Conservation (phyloP, 2,888 invertebrate genomes). For the Agriotes lineatus region DNA sequence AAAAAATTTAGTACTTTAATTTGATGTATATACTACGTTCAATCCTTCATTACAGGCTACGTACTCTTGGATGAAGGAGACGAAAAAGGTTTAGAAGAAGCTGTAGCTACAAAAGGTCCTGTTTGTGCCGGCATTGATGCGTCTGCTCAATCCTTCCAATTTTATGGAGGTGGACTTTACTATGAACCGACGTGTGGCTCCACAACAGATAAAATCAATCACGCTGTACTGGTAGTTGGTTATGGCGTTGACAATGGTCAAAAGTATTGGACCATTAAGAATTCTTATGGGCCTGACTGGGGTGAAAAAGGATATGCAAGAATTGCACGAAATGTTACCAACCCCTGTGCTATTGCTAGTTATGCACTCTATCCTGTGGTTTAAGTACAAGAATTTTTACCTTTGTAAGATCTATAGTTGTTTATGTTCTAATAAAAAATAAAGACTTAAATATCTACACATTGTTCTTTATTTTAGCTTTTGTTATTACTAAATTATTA, state of each 20-base stretch:
- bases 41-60: constrained; percentile 70
- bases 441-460: too few relatives aligned
- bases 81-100: constrained; percentile 71
- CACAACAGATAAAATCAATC: constrained; percentile 76
- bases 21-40: constrained; percentile 67
- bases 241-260: constrained; percentile 75
- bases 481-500: too few relatives aligned
- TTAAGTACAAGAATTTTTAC: too few relatives aligned
- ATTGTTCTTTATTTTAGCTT: too few relatives aligned
- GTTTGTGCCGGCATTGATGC: constrained; percentile 37
- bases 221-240: constrained; percentile 85
- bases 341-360: constrained; percentile 88
- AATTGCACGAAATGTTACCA: constrained; percentile 64
- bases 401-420: too few relatives aligned
- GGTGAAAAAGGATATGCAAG: constrained; percentile 56
- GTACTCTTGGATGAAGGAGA: constrained; percentile 72
- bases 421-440: too few relatives aligned
- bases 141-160: constrained; percentile 73
- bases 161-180: constrained; percentile 84
- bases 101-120: constrained; percentile 78
- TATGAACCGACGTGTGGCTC: constrained; percentile 76
- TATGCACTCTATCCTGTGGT: constrained; percentile 86
- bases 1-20: too few relatives aligned
- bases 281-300: constrained; percentile 71
- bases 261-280: constrained; percentile 79